Conservation (phyloP, 2,888 invertebrate genomes). For the Eristalinus aeneus region DNA sequence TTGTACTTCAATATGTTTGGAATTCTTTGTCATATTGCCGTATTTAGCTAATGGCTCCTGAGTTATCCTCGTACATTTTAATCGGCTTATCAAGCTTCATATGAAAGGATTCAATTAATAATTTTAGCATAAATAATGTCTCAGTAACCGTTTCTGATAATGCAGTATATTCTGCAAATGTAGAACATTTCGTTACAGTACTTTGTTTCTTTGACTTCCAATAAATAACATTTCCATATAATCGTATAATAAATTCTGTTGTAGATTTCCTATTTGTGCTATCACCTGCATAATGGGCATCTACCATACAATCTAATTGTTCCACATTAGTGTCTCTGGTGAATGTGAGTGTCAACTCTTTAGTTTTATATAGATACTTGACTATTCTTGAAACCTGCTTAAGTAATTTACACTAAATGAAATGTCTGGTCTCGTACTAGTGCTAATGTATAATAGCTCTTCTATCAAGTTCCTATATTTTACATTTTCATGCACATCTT, state of each 20-base stretch:
- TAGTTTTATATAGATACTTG: conserved; percentile 74
- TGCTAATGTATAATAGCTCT: conserved; percentile 74
- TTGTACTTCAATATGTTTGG: conserved; percentile 45
- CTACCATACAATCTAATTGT: conserved; percentile 74
- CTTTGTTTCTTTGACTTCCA: conserved; percentile 76
- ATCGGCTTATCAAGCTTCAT: conserved; percentile 70
- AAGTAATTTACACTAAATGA: conserved; percentile 53
- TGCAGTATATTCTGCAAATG: conserved; percentile 74
- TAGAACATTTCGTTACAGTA: conserved; percentile 73
- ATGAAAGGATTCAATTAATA: conserved; percentile 67
- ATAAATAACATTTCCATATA: conserved; percentile 74
- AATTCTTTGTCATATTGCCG: conserved; percentile 39
- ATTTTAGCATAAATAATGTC: conserved; percentile 64
- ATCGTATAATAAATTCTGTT: conserved; percentile 75
- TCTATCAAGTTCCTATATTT: conserved; percentile 73
- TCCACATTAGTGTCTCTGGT: conserved; percentile 45
- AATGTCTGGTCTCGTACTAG: conserved; percentile 71
- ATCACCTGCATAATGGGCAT: conserved; percentile 76
- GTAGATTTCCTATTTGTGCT: conserved; percentile 65
- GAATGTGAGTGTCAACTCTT: conserved; percentile 71
- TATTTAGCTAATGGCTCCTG: conserved; percentile 67
- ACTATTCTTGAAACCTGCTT: conserved; percentile 76
- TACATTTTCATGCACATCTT: not conserved
- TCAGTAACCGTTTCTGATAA: conserved; percentile 73
- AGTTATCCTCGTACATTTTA: conserved; percentile 74